Evolutionary conservation across 2,113 vertebrate species (phyloP).

Genomic region (Cyanistes caeruleus): DNA sequence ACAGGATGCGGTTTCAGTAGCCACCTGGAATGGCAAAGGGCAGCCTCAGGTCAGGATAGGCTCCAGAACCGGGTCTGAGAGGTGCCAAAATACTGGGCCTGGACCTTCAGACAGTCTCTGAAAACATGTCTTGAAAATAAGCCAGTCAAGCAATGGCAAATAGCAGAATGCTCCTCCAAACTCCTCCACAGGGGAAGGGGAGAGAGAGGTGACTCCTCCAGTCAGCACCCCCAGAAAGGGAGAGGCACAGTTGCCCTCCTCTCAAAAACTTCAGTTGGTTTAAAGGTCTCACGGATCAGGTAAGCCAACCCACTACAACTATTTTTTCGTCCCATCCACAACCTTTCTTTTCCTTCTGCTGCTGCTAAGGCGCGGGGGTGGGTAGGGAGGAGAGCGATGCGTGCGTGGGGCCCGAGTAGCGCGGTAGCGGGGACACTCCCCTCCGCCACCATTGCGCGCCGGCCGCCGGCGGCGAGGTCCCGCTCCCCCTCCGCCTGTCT

Average conservation of each 20-base stretch:
- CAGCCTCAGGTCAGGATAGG: neutral
- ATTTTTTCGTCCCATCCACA: neutral
- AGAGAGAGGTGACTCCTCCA: neutral
- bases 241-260: neutral
- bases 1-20: neutral
- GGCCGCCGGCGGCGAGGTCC: neutral
- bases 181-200: accelerated
- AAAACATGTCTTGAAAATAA: neutral
- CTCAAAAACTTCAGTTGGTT: neutral
- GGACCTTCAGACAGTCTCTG: neutral
- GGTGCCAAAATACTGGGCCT: neutral
- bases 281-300: neutral
- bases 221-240: neutral
- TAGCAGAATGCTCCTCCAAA: neutral
- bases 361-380: neutral
- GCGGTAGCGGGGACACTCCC: neutral
- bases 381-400: neutral
- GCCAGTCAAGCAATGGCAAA: neutral
- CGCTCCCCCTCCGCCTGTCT: neutral
- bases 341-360: neutral
- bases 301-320: neutral
- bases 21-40: accelerated
- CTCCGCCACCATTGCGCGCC: neutral
- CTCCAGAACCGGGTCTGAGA: neutral
- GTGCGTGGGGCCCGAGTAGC: neutral